These are phyloP conservation scores for Cladopsammia gracilis DNA, from an alignment of 64 coral and sea anemone genomes.

Conservation along the genomic window DNA sequence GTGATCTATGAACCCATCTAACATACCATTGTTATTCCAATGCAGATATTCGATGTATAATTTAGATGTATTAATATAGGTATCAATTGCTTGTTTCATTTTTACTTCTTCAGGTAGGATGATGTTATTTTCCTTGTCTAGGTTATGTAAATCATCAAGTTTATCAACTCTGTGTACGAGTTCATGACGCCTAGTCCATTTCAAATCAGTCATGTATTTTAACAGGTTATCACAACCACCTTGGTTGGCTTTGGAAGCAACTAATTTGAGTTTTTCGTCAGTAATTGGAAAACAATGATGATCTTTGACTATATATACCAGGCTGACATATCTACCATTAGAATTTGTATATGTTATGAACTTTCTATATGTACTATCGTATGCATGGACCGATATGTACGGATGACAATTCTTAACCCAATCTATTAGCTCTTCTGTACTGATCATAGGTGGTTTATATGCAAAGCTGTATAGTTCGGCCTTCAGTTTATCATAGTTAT, in stretches of 20 bases:
- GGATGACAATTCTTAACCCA: too few species aligned
- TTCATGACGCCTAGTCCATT: conserved; percentile 34
- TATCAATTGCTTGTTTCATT: not conserved
- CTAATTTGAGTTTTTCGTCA: conserved; percentile 21
- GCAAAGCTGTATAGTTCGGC: conserved; percentile 11
- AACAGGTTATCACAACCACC: conserved; percentile 14
- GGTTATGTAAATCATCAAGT: not conserved
- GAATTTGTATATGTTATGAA: too few species aligned
- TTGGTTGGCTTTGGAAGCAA: conserved; percentile 4
- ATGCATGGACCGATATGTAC: too few species aligned
- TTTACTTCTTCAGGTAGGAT: not conserved
- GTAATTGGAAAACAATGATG: conserved; percentile 24
- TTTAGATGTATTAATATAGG: not conserved
- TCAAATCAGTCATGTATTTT: conserved; percentile 7
- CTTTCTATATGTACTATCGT: too few species aligned
- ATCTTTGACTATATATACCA: conserved; percentile 33
- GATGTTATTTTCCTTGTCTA: not conserved
- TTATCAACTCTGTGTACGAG: not conserved
- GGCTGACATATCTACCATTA: not conserved
- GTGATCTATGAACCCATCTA: conserved; percentile 13
- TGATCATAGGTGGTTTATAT: conserved; percentile 7
- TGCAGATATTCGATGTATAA: not conserved
- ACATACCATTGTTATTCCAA: conserved; percentile 9
- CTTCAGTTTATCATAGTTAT: conserved; percentile 35
- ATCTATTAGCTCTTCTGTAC: not conserved